Conservation (phyloP, 2,888 invertebrate genomes). For the Drosophila anomalata region DNA sequence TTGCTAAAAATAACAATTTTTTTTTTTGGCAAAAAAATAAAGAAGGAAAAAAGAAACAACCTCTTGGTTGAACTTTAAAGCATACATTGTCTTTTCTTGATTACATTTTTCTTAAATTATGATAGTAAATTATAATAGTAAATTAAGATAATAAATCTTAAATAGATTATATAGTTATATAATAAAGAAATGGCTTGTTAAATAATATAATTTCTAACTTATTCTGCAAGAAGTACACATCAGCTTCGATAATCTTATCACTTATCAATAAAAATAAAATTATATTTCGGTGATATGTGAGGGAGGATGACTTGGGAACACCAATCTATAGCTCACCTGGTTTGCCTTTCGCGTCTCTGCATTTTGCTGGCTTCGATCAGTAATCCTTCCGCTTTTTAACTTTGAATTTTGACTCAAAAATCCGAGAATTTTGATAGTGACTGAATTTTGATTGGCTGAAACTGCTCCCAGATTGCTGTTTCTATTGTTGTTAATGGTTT, state of each 20-base stretch:
- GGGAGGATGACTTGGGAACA: not conserved
- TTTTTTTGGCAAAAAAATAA: slow-evolving; percentile 19
- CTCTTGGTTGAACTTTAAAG: slow-evolving; percentile 31
- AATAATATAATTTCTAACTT: no score
- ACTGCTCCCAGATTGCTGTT: not conserved
- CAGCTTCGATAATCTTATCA: no score
- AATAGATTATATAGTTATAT: no score
- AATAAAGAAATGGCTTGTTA: no score
- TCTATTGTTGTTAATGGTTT: no score
- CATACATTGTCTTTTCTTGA: no score
- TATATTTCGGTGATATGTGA: no score
- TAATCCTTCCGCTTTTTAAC: slow-evolving; percentile 12
- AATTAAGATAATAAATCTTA: no score
- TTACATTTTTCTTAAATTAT: no score
- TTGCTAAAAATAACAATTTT: slow-evolving; percentile 63
- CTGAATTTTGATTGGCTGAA: not conserved
- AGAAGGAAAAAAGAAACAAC: slow-evolving; percentile 16
- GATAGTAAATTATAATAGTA: no score
- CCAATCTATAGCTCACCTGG: slow-evolving; percentile 59
- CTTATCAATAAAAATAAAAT: no score
- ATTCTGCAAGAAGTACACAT: no score
- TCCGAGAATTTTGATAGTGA: slow-evolving; percentile 57
- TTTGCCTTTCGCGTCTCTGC: slow-evolving; percentile 71
- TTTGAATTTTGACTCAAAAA: slow-evolving; percentile 59
- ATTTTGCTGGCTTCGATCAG: slow-evolving; percentile 41